A percentile compares a stretch with the other conserved stretches of the same genome.
phyloP scores from a whole-genome alignment of 2,888 invertebrate genomes.

The Leptinotarsa juncta region DNA sequence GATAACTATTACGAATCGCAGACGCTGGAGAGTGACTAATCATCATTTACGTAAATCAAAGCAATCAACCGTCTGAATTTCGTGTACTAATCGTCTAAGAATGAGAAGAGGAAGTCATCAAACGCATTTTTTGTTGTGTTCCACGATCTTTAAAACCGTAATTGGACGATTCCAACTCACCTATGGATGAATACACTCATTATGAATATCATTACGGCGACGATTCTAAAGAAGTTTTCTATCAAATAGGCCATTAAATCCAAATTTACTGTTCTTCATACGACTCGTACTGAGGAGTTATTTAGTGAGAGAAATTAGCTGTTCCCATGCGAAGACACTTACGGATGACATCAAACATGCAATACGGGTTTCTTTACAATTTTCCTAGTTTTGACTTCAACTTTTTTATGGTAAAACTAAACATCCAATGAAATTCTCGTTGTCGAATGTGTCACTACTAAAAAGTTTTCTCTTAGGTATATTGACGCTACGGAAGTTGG shows the following conservation, averaged over 20 bases:
- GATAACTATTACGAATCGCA: background rate
- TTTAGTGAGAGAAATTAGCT: background rate
- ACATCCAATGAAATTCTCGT: too few species aligned
- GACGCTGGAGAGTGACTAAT: background rate
- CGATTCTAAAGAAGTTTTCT: background rate
- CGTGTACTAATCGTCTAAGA: background rate
- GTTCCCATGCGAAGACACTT: background rate
- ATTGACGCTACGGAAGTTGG: too few species aligned
- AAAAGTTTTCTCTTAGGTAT: too few species aligned
- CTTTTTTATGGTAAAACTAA: too few species aligned
- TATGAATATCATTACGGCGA: constrained; percentile 6
- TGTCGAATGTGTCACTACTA: too few species aligned
- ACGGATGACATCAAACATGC: background rate
- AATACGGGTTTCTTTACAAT: too few species aligned
- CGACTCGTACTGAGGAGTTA: too few species aligned
- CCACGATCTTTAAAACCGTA: background rate
- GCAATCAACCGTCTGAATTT: constrained; percentile 2
- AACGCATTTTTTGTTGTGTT: background rate
- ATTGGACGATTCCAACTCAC: background rate
- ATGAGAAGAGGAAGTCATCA: constrained; percentile 9
- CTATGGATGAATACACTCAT: background rate
- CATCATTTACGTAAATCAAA: constrained; percentile 7
- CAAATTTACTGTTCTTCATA: background rate
- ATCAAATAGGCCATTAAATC: background rate
- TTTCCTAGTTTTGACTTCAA: too few species aligned